Conservation (phyloP, 2,113 vertebrate species). For the Ascaphus truei region DNA sequence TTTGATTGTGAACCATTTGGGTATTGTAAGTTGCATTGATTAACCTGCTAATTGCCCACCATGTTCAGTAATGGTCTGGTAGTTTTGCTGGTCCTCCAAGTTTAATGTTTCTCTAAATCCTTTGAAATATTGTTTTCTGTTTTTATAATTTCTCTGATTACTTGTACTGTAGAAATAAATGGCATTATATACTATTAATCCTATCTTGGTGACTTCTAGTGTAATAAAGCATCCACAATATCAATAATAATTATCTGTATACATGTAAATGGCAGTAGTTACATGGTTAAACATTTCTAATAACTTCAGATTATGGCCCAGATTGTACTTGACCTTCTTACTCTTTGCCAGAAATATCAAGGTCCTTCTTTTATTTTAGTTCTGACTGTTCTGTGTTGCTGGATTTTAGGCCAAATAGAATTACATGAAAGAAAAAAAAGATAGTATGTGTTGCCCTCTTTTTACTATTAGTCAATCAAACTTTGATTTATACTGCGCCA, state of each 20-base stretch:
- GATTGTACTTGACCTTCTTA: conserved; percentile 8
- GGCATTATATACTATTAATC: conserved; percentile 6
- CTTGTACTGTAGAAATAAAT: neutral
- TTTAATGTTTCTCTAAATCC: too few relatives aligned
- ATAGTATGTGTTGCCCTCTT: neutral
- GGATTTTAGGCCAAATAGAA: conserved; percentile 6
- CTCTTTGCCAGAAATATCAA: neutral
- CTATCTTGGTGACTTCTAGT: neutral
- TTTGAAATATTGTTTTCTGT: neutral
- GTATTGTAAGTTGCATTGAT: too few relatives aligned
- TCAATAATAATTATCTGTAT: conserved; percentile 13
- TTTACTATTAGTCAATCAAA: conserved; percentile 31
- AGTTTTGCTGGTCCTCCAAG: too few relatives aligned
- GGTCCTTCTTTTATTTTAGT: neutral
- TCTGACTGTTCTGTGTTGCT: neutral
- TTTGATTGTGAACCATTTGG: too few relatives aligned
- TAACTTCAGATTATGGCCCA: neutral
- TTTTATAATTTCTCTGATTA: neutral
- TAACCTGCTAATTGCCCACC: too few relatives aligned
- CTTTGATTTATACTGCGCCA: conserved; percentile 22
- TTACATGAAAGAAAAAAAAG: neutral
- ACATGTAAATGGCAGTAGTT: conserved; percentile 3
- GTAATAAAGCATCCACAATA: neutral
- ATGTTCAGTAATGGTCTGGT: too few relatives aligned
- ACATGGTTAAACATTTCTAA: conserved; percentile 3